A percentile compares a stretch with the other conserved stretches of the same genome.
These are phyloP conservation scores for Parasteatoda lunata DNA, from an alignment of 2,888 invertebrate species.

Conservation along the genomic window DNA sequence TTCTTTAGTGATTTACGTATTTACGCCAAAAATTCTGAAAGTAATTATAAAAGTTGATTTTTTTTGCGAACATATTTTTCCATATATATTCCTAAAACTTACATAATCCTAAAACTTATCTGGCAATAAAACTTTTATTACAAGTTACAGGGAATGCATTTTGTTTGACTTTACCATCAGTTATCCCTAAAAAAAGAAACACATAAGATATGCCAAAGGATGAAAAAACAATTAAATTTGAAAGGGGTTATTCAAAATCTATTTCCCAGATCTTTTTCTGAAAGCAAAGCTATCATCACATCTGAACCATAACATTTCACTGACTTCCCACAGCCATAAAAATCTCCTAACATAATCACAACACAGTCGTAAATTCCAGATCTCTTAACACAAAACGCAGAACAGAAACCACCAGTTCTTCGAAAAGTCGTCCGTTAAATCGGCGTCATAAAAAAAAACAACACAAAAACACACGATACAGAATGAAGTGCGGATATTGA, in stretches of 20 bases:
- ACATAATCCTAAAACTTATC: too few species aligned
- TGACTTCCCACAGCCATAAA: conserved; percentile 60
- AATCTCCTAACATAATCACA: conserved; percentile 65
- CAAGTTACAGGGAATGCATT: too few species aligned
- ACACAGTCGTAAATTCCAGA: conserved; percentile 48
- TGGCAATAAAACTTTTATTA: too few species aligned
- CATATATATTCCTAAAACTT: too few species aligned
- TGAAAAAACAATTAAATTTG: too few species aligned
- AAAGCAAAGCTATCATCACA: conserved; percentile 43
- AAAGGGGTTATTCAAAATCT: background rate
- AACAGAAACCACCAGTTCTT: conserved; percentile 32
- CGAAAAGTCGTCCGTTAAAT: conserved; percentile 41
- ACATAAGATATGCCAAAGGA: too few species aligned
- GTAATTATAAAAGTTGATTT: too few species aligned
- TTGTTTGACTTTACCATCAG: too few species aligned
- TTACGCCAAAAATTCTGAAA: too few species aligned
- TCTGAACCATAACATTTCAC: conserved; percentile 30
- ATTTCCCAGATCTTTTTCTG: conserved; percentile 31
- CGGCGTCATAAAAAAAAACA: conserved; percentile 47
- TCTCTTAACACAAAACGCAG: conserved; percentile 2
- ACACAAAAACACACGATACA: conserved; percentile 4
- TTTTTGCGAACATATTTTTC: too few species aligned
- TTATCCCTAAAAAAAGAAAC: too few species aligned
- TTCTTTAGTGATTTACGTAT: too few species aligned
- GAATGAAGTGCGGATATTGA: background rate